Evolutionary conservation across 1,140 invertebrate species (phyloP).

Genomic region (Calephelis virginiensis): DNA sequence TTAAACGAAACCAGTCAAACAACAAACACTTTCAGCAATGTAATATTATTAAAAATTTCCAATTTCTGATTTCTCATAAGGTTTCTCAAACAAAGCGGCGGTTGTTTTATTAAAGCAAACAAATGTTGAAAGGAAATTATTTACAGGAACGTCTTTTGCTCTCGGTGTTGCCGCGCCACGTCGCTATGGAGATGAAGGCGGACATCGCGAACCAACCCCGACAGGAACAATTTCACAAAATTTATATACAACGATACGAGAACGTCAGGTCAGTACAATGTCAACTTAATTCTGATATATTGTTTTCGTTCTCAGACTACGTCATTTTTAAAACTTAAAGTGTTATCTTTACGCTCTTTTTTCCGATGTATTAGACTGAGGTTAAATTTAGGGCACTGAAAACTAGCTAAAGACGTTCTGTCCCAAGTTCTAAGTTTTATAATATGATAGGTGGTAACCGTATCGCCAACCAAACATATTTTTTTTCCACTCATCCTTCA

Average conservation of each 20-base stretch:
- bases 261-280: slow-evolving; percentile 90
- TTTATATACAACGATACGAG: slow-evolving; percentile 97
- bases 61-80: slow-evolving; percentile 1
- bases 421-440: no score
- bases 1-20: not conserved
- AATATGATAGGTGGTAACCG: no score
- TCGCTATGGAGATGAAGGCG: slow-evolving; percentile 98
- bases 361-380: no score
- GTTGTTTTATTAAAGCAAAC: slow-evolving; percentile 10
- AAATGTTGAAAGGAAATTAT: not conserved
- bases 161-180: slow-evolving; percentile 95
- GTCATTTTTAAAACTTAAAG: no score
- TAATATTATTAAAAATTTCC: slow-evolving; percentile 1
- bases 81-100: not conserved
- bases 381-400: no score
- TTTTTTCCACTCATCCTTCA: no score
- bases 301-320: not conserved
- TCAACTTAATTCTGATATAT: not conserved
- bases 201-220: slow-evolving; percentile 95
- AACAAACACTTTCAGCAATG: not conserved
- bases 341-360: no score
- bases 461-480: no score
- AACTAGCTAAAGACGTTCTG: no score
- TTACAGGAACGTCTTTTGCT: slow-evolving; percentile 92
- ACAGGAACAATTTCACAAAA: slow-evolving; percentile 97